Conservation (phyloP, 2,113 vertebrate genomes). For the Sus scrofa region DNA sequence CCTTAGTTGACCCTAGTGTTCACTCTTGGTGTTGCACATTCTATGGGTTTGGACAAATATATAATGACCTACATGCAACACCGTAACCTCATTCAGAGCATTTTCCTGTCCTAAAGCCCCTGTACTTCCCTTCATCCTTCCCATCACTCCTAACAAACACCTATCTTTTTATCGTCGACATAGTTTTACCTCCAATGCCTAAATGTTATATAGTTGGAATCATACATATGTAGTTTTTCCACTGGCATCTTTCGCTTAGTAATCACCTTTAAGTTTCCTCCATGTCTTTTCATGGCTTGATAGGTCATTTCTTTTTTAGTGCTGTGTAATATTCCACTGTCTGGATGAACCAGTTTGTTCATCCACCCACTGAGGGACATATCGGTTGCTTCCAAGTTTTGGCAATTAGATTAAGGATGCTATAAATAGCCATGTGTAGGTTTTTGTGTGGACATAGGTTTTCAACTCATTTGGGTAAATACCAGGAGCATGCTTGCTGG, state of each 20-base stretch:
- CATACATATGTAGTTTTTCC: neutral
- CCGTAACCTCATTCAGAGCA: fast-evolving
- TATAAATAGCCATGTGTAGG: neutral
- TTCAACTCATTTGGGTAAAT: too few relatives aligned
- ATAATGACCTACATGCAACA: fast-evolving
- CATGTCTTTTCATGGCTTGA: neutral
- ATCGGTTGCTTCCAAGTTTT: neutral
- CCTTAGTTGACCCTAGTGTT: neutral
- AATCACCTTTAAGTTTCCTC: neutral
- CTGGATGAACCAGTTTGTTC: neutral
- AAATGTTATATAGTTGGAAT: neutral
- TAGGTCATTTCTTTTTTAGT: neutral
- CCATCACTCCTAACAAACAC: too few relatives aligned
- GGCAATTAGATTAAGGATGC: neutral
- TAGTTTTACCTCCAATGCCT: neutral
- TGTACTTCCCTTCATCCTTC: neutral
- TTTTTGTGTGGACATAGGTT: neutral
- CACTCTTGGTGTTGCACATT: neutral
- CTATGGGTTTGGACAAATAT: neutral
- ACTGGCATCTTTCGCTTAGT: neutral
- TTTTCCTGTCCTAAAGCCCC: too few relatives aligned
- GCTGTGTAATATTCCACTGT: neutral
- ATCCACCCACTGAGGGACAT: neutral
- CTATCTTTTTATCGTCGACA: fast-evolving
- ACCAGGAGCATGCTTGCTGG: neutral